phyloP scores from a whole-genome alignment of 2,113 vertebrate genomes.

The Sinocyclocheilus grahami region DNA sequence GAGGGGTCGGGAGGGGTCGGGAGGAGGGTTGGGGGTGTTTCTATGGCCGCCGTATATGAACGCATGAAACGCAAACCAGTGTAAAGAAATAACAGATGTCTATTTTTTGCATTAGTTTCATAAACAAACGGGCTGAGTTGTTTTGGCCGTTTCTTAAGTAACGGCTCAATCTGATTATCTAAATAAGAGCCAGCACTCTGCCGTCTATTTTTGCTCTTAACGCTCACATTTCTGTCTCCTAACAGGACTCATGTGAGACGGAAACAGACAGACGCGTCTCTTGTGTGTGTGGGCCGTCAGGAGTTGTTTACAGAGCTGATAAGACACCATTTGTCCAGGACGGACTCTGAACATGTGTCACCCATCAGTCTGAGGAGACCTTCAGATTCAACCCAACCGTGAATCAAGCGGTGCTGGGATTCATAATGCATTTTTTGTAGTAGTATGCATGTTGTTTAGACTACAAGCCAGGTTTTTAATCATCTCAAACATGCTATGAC shows the following conservation, averaged over 20 bases:
- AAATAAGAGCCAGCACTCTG: conserved; percentile 48
- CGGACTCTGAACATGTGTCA: conserved; percentile 37
- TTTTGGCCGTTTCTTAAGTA: not conserved
- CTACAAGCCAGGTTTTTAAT: too few species aligned
- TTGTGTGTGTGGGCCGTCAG: conserved; percentile 36
- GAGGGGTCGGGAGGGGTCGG: conserved; percentile 41
- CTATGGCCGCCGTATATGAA: conserved; percentile 42
- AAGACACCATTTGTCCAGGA: conserved; percentile 49
- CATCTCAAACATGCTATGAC: not conserved
- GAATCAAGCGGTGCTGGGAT: not conserved
- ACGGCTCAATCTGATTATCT: conserved; percentile 52
- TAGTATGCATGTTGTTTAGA: too few species aligned
- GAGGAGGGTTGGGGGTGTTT: too few species aligned
- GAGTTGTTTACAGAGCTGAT: conserved; percentile 50
- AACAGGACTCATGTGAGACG: conserved; percentile 63
- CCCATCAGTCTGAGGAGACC: conserved; percentile 36
- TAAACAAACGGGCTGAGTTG: not conserved
- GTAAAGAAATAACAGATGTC: not conserved
- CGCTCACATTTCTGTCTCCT: conserved; percentile 17
- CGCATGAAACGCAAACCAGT: not conserved
- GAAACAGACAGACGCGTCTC: not conserved
- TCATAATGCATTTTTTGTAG: not conserved
- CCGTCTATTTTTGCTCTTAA: conserved; percentile 49
- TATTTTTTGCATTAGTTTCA: not conserved
- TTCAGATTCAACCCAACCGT: not conserved